A percentile compares a stretch with the other conserved stretches of the same genome.
Evolutionary conservation across 2,797 vertebrate species (phyloP).

Genomic region (Peromyscus attwateri): DNA sequence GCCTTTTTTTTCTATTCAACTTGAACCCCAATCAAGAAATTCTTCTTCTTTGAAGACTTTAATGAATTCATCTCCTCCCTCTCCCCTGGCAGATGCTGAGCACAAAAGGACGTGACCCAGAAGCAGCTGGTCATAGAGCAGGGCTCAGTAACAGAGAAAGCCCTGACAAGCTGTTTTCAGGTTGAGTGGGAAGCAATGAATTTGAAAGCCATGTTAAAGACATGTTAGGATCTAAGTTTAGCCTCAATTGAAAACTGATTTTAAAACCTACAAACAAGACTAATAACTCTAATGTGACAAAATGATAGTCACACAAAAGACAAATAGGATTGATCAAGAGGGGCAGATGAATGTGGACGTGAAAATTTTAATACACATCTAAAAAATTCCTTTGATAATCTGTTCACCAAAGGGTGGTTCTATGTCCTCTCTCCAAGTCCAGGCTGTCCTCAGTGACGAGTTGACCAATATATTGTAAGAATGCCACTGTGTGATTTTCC

Average conservation of each 20-base stretch:
- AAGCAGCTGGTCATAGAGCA: not conserved
- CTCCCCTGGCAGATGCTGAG: not conserved
- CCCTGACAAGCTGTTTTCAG: not conserved
- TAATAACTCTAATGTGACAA: not conserved
- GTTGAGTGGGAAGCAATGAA: constrained; percentile 24
- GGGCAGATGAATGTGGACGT: not conserved
- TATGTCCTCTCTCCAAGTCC: not conserved
- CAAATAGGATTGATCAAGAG: not conserved
- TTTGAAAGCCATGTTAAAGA: constrained; percentile 1
- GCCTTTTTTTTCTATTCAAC: not conserved
- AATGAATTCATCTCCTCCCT: constrained; percentile 19
- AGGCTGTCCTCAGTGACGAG: not conserved
- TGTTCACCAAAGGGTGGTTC: not conserved
- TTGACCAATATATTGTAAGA: not conserved
- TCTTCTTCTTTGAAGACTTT: constrained; percentile 22
- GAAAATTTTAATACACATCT: not conserved
- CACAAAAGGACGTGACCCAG: not conserved
- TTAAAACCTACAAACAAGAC: not conserved
- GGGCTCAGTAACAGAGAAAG: not conserved
- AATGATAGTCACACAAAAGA: not conserved
- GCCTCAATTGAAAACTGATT: not conserved
- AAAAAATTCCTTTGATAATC: not conserved
- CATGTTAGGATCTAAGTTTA: constrained; percentile 39
- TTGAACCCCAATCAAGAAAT: constrained; percentile 42
- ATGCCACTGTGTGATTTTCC: not conserved